Percentiles rank a stretch among this genome's conserved stretches.
phyloP scores from a whole-genome alignment of 37 sponge, comb jelly and placozoan genomes.

The Aphrocallistes beatrix region DNA sequence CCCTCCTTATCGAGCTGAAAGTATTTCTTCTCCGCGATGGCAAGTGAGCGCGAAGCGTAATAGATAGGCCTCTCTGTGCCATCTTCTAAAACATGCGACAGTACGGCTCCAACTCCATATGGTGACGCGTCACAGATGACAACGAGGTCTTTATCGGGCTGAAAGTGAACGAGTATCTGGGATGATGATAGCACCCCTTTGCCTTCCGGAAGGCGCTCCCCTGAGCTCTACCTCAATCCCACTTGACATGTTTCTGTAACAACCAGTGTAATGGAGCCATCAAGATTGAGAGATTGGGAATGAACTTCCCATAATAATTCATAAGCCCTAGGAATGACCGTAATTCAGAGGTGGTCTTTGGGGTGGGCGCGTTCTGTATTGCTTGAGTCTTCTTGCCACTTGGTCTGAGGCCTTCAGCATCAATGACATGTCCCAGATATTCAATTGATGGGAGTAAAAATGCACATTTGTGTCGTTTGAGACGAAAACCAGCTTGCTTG shows the following conservation, averaged over 20 bases:
- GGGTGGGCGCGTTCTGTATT: background rate
- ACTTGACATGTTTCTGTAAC: background rate
- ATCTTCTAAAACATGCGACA: slow-evolving; percentile 27
- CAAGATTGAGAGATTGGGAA: background rate
- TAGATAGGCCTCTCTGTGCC: slow-evolving; percentile 30
- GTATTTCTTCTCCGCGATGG: slow-evolving; percentile 30
- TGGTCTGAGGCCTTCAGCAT: background rate
- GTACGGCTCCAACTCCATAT: slow-evolving; percentile 39
- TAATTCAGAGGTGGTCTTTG: background rate
- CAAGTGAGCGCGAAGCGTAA: slow-evolving; percentile 29
- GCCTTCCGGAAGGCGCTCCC: background rate
- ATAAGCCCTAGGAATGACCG: background rate
- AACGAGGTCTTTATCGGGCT: background rate
- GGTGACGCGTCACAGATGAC: too few species aligned
- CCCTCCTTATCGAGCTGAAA: slow-evolving; percentile 39
- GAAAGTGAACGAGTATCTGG: background rate
- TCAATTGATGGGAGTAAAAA: slow-evolving; percentile 30
- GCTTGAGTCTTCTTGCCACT: background rate
- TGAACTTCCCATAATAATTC: background rate
- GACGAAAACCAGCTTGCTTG: slow-evolving; percentile 17
- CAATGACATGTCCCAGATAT: slow-evolving; percentile 38
- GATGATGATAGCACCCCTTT: background rate
- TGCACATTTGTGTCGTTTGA: slow-evolving; percentile 32
- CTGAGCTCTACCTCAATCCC: background rate
- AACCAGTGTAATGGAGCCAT: background rate